A percentile compares a stretch with the other conserved stretches of the same genome.
These are phyloP conservation scores for Molossus alvarezi DNA, from an alignment of 2,797 vertebrate genomes.

Conservation along the genomic window DNA sequence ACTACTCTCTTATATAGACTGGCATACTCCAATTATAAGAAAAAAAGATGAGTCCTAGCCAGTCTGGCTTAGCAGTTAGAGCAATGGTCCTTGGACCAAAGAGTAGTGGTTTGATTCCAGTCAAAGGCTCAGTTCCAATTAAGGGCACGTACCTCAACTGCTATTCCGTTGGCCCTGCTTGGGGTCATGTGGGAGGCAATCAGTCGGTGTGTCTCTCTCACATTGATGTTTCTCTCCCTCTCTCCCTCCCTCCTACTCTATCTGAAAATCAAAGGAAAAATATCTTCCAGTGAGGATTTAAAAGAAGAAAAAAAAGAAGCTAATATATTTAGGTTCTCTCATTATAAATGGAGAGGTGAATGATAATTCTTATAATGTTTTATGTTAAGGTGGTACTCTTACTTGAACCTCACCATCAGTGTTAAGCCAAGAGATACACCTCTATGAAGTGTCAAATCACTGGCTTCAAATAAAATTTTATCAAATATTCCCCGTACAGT, in stretches of 20 bases:
- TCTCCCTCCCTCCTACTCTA: too few relatives aligned
- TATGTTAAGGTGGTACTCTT: not conserved
- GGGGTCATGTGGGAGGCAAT: too few relatives aligned
- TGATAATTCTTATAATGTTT: not conserved
- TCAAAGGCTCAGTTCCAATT: too few relatives aligned
- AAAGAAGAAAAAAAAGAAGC: not conserved
- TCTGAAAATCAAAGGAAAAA: too few relatives aligned
- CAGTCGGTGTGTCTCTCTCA: too few relatives aligned
- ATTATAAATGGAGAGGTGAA: not conserved
- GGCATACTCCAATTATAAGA: not conserved
- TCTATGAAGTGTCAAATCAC: not conserved
- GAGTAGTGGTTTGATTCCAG: too few relatives aligned
- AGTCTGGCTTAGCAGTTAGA: too few relatives aligned
- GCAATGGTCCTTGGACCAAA: too few relatives aligned
- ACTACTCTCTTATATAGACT: not conserved
- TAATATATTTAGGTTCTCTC: not conserved
- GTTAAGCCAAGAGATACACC: not conserved
- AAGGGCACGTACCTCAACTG: too few relatives aligned
- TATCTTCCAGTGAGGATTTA: too few relatives aligned
- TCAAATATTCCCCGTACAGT: not conserved
- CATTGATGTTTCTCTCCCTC: too few relatives aligned
- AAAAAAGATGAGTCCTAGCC: not conserved
- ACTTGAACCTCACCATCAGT: not conserved
- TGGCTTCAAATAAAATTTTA: slow-evolving; percentile 15
- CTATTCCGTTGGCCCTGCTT: too few relatives aligned